A percentile compares a stretch with the other conserved stretches of the same genome.
These are phyloP conservation scores for Morus bassanus DNA, from an alignment of 2,797 vertebrate genomes.

Conservation along the genomic window DNA sequence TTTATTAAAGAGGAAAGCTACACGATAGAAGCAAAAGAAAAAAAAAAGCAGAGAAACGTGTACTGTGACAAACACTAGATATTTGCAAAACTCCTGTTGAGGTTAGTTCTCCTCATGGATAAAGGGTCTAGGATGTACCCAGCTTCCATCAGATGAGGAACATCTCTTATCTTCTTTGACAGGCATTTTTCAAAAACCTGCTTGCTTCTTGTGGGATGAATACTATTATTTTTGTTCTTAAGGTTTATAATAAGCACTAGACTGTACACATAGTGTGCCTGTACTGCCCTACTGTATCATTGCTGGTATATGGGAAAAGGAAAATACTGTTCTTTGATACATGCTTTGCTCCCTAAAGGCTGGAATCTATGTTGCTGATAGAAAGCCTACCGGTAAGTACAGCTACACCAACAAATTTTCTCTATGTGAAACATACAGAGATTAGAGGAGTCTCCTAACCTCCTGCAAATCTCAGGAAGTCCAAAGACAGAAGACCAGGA, in stretches of 20 bases:
- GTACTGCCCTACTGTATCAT: not conserved
- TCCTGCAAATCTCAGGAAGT: not conserved
- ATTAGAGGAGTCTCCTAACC: not conserved
- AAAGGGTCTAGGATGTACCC: not conserved
- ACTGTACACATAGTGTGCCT: not conserved
- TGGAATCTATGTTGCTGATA: not conserved
- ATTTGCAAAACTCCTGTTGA: not conserved
- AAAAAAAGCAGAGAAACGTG: fast-evolving
- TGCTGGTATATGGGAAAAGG: not conserved
- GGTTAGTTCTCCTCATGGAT: not conserved
- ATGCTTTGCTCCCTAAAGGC: not conserved
- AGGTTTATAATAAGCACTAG: not conserved
- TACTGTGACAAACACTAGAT: not conserved
- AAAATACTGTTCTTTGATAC: not conserved
- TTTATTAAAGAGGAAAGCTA: not conserved
- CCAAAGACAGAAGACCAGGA: not conserved
- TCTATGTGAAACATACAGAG: not conserved
- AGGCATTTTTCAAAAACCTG: not conserved
- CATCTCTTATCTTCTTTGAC: not conserved
- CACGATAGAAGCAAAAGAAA: not conserved
- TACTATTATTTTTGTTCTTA: not conserved
- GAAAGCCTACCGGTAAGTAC: not conserved
- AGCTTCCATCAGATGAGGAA: not conserved
- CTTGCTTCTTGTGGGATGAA: not conserved
- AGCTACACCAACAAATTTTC: not conserved